Percentiles rank a stretch among this genome's conserved stretches.
Conservation (phyloP, 2,888 invertebrate genomes). For the Crematogaster levior region DNA sequence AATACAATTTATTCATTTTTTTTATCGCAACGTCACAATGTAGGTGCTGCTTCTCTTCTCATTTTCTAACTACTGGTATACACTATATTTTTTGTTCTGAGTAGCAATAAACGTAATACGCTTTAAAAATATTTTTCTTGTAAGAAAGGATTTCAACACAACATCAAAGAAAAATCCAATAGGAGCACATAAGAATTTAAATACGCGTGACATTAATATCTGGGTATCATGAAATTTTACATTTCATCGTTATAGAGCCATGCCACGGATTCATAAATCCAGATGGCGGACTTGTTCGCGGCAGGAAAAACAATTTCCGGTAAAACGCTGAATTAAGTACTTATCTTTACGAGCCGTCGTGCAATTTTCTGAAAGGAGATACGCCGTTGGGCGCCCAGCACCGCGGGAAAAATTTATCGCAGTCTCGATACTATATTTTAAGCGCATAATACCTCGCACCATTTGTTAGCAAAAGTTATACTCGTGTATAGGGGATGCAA, state of each 20-base stretch:
- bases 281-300: constrained; percentile 53
- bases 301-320: constrained; percentile 70
- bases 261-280: constrained; percentile 66
- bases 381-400: constrained; percentile 51
- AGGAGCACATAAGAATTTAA: background rate
- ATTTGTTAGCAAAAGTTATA: constrained; percentile 62
- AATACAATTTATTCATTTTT: background rate
- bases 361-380: constrained; percentile 71
- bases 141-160: background rate
- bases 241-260: constrained; percentile 49
- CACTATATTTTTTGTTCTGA: background rate
- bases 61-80: background rate
- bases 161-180: background rate
- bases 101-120: background rate
- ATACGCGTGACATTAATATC: background rate
- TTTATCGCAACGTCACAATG: background rate
- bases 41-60: background rate
- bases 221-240: constrained; percentile 42
- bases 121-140: background rate
- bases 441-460: constrained; percentile 49
- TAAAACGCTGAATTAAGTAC: constrained; percentile 72
- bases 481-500: constrained; percentile 13
- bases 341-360: constrained; percentile 72
- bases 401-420: constrained; percentile 68
- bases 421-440: constrained; percentile 64